Evolutionary conservation across 2,797 vertebrate genomes (phyloP).

Genomic region (Dromococcyx pavoninus): DNA sequence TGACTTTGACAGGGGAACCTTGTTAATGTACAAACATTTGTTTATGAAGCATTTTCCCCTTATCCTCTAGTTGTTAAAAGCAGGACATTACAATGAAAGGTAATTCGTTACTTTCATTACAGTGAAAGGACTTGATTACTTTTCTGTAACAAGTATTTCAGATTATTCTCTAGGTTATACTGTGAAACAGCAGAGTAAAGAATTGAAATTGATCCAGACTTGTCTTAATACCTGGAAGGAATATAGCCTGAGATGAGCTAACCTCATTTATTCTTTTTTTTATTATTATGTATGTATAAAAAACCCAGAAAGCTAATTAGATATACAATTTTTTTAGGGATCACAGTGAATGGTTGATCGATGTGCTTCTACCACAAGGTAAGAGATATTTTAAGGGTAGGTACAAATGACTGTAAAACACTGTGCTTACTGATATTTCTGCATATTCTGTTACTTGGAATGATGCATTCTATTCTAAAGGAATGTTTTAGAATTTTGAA

Average conservation of each 20-base stretch:
- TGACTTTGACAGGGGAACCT: not conserved
- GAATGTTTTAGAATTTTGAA: not conserved
- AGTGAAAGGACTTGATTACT: not conserved
- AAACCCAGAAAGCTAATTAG: slow-evolving; percentile 34
- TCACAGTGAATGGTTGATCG: slow-evolving; percentile 96
- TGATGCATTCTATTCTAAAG: not conserved
- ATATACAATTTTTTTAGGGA: slow-evolving; percentile 80
- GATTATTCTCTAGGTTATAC: not conserved
- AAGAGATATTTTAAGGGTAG: slow-evolving; percentile 72
- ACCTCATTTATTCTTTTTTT: not conserved
- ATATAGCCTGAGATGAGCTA: not conserved
- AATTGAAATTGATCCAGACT: not conserved
- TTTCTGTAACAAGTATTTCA: not conserved
- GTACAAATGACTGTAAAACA: slow-evolving; percentile 14
- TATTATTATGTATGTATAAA: not conserved
- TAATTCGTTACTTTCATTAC: no score
- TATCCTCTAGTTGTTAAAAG: not conserved
- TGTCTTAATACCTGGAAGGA: not conserved
- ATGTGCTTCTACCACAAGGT: slow-evolving; percentile 99
- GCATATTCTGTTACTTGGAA: not conserved
- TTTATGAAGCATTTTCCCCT: not conserved
- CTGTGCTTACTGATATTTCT: not conserved
- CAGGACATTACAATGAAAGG: not conserved
- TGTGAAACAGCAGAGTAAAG: not conserved
- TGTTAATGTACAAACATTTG: not conserved